Evolutionary conservation across 35 echinoderm and acorn worm genomes (phyloP).

Genomic region (Heliocidaris tuberculata): DNA sequence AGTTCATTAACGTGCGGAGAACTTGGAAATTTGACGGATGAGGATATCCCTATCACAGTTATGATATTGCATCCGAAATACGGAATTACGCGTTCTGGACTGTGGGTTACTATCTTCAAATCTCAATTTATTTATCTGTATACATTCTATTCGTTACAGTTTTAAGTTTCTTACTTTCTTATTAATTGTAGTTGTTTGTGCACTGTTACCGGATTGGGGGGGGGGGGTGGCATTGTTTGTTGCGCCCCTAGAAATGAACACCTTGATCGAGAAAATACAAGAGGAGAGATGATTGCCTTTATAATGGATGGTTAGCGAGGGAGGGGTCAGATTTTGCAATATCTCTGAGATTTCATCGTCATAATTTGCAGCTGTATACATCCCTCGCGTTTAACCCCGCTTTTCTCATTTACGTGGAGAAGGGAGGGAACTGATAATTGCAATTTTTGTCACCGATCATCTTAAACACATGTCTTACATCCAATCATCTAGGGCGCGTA

Average conservation of each 20-base stretch:
- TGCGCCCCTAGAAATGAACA: too few relatives aligned
- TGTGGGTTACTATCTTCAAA: neutral
- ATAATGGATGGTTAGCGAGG: neutral
- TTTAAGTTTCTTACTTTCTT: neutral
- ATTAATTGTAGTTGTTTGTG: neutral
- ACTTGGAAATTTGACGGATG: too few relatives aligned
- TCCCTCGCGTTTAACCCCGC: constrained; percentile 28
- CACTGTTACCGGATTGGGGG: neutral
- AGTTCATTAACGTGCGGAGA: too few relatives aligned
- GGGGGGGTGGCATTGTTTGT: neutral
- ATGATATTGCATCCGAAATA: too few relatives aligned
- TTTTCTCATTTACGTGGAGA: constrained; percentile 21
- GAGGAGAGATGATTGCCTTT: neutral
- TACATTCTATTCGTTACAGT: neutral
- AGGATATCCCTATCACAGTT: too few relatives aligned
- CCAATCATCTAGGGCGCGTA: neutral
- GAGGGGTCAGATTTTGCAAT: constrained; percentile 40
- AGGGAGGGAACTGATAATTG: constrained; percentile 40
- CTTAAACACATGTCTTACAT: constrained; percentile 40
- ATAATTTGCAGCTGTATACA: constrained; percentile 26
- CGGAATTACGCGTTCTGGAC: neutral
- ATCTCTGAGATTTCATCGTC: constrained; percentile 2
- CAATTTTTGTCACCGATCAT: constrained; percentile 37
- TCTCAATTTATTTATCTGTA: neutral
- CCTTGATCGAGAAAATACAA: too few relatives aligned